Evolutionary conservation across 2,797 vertebrate genomes (phyloP).

Genomic region (Fundulus diaphanus): DNA sequence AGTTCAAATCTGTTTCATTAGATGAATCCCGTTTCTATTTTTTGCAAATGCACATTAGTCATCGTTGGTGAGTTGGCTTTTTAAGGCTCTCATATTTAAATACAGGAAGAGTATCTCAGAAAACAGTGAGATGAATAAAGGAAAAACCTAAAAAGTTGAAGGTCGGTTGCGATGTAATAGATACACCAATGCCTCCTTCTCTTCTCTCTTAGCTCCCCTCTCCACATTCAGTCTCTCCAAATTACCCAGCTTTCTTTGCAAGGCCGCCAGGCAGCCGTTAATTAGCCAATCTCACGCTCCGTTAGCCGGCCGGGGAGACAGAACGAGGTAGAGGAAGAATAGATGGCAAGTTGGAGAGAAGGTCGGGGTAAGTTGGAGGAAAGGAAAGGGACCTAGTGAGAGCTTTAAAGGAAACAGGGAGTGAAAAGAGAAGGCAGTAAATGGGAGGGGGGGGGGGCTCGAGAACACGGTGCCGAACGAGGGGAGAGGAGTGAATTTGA

Average conservation of each 20-base stretch:
- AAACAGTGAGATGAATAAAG: background rate
- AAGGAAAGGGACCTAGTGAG: constrained; percentile 49
- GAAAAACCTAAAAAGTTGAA: constrained; percentile 1
- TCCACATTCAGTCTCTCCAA: constrained; percentile 58
- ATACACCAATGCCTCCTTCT: constrained; percentile 20
- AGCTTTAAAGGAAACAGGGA: constrained; percentile 62
- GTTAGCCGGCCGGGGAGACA: constrained; percentile 69
- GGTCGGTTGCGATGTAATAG: constrained; percentile 24
- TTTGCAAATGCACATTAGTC: no score
- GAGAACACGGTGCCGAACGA: constrained; percentile 41
- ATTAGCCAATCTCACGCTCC: constrained; percentile 81
- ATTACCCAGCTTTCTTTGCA: constrained; percentile 80
- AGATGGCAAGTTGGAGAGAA: constrained; percentile 42
- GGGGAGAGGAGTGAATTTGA: constrained; percentile 28
- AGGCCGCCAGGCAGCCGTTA: constrained; percentile 77
- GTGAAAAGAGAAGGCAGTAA: constrained; percentile 65
- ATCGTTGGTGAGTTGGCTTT: no score
- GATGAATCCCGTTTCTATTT: background rate
- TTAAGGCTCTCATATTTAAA: background rate
- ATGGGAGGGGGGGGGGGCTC: constrained; percentile 49
- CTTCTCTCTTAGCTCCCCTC: constrained; percentile 40
- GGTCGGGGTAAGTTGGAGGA: constrained; percentile 4
- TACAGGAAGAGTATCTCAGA: background rate
- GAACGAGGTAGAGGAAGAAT: constrained; percentile 68
- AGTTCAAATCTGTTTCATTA: background rate